Conservation (phyloP, 2,888 invertebrate genomes). For the Taenaris catops region DNA sequence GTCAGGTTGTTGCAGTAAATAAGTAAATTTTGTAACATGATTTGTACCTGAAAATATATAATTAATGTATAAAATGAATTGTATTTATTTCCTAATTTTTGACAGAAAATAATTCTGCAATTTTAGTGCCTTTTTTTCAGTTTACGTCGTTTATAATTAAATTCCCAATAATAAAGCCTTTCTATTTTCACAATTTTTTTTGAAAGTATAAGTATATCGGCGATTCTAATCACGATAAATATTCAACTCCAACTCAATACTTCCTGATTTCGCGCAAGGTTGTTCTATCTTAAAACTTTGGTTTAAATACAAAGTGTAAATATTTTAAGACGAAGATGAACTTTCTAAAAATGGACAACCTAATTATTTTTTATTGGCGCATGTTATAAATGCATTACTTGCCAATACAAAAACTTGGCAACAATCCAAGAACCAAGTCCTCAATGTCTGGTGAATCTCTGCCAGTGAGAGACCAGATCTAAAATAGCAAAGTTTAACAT, state of each 20-base stretch:
- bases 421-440: constrained; percentile 21
- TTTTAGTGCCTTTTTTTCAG: too few species aligned
- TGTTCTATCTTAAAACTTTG: too few species aligned
- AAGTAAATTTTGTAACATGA: neutral
- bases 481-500: constrained; percentile 19
- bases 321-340: constrained; percentile 1
- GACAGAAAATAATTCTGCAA: too few species aligned
- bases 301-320: too few species aligned
- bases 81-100: too few species aligned
- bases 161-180: too few species aligned
- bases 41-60: constrained; percentile 5
- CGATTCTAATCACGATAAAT: too few species aligned
- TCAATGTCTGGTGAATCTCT: constrained; percentile 14
- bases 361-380: constrained; percentile 23
- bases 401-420: constrained; percentile 27
- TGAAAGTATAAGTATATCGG: too few species aligned
- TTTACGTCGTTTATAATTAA: too few species aligned
- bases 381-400: constrained; percentile 26
- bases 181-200: too few species aligned
- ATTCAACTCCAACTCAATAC: too few species aligned
- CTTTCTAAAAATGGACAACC: constrained; percentile 11
- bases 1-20: neutral
- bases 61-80: neutral
- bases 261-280: too few species aligned
- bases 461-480: constrained; percentile 12